These are phyloP conservation scores for Chloebia gouldiae DNA, from an alignment of 2,113 vertebrate species.

Conservation along the genomic window DNA sequence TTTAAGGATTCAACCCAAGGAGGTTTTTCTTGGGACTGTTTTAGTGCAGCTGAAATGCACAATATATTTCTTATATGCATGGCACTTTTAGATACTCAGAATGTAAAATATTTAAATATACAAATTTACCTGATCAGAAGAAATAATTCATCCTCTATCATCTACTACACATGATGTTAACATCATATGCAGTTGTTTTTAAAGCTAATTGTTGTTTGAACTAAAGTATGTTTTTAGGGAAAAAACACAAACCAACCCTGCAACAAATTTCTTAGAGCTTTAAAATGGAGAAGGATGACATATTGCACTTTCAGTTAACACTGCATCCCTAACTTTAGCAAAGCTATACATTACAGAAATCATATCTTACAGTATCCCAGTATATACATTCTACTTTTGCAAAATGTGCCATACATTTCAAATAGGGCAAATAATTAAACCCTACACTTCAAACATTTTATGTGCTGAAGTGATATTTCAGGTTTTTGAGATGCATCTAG, in stretches of 20 bases:
- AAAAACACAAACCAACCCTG: background rate
- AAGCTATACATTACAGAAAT: background rate
- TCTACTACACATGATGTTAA: background rate
- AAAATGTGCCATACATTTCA: background rate
- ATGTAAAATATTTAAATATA: background rate
- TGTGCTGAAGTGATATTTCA: background rate
- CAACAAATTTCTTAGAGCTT: background rate
- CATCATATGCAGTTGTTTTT: background rate
- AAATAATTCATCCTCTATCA: background rate
- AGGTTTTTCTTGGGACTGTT: background rate
- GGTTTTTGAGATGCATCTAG: background rate
- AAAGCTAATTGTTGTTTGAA: background rate
- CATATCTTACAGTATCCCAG: background rate
- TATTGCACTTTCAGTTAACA: background rate
- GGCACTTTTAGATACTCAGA: background rate
- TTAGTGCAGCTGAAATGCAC: background rate
- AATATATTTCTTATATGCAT: background rate
- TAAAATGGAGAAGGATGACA: background rate
- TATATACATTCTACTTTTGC: background rate
- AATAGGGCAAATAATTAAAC: background rate
- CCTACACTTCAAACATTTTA: background rate
- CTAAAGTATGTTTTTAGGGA: background rate
- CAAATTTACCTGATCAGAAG: background rate
- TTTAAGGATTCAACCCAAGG: background rate
- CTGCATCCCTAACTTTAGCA: background rate